Conservation (phyloP, 1,140 invertebrate genomes). For the Sycophaga agraensis region DNA sequence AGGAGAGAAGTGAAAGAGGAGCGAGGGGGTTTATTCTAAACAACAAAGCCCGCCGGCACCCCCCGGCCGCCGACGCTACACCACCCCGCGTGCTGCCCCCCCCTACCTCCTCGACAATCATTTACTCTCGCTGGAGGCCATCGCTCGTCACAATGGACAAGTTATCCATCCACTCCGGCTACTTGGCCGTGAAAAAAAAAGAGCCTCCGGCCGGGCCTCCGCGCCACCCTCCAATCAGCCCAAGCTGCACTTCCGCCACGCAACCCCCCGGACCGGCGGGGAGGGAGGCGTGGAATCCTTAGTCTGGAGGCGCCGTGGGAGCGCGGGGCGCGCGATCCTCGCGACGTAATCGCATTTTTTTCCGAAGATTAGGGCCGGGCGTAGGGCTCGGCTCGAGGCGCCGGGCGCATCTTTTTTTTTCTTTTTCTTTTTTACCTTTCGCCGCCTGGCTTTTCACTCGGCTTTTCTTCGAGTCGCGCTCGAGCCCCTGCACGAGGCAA, state of each 20-base stretch:
- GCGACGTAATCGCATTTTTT: constrained; percentile 11
- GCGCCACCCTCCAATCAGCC: constrained; percentile 16
- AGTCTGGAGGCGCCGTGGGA: too few species aligned
- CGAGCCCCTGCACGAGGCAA: too few species aligned
- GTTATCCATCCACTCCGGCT: constrained; percentile 56
- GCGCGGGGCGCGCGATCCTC: neutral
- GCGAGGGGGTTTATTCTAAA: constrained; percentile 51
- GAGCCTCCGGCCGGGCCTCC: constrained; percentile 39
- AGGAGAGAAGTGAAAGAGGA: constrained; percentile 14
- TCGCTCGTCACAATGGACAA: constrained; percentile 54
- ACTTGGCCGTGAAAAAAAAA: constrained; percentile 53
- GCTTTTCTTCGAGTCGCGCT: too few species aligned
- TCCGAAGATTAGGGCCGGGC: too few species aligned
- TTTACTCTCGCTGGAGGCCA: constrained; percentile 54
- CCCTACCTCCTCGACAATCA: constrained; percentile 45
- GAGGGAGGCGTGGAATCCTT: neutral
- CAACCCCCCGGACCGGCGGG: too few species aligned
- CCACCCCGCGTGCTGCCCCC: constrained; percentile 29
- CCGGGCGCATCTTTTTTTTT: too few species aligned
- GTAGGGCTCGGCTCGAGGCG: too few species aligned
- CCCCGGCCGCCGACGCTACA: constrained; percentile 31
- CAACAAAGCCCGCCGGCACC: constrained; percentile 53
- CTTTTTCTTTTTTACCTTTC: too few species aligned
- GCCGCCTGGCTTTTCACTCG: too few species aligned
- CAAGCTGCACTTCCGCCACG: constrained; percentile 37